Conservation (phyloP, 2,888 invertebrate genomes). For the Habrosyne pyritoides region DNA sequence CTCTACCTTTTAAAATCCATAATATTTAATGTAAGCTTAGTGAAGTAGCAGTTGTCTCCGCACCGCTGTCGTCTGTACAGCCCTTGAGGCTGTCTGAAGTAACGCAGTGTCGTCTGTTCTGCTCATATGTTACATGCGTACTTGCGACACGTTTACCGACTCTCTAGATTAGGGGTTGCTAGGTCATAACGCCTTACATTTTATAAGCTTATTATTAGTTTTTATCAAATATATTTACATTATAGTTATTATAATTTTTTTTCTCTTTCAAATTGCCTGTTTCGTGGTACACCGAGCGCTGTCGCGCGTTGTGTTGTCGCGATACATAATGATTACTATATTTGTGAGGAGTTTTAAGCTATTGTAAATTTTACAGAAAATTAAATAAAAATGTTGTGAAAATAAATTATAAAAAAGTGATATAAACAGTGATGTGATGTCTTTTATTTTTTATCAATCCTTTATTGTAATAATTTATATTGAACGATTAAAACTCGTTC, state of each 20-base stretch:
- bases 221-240: conserved; percentile 70
- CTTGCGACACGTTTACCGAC: conserved; percentile 57
- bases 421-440: conserved; percentile 71
- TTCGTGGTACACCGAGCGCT: conserved; percentile 52
- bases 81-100: conserved; percentile 24
- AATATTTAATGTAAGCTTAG: too few species aligned
- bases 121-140: conserved; percentile 79
- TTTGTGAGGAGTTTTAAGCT: conserved; percentile 83
- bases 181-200: conserved; percentile 68
- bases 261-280: conserved; percentile 76
- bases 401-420: conserved; percentile 83
- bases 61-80: conserved; percentile 31
- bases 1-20: too few species aligned
- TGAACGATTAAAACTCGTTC: neutral
- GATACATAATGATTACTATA: conserved; percentile 69
- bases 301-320: conserved; percentile 59
- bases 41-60: conserved; percentile 12
- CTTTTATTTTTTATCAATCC: conserved; percentile 53
- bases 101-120: conserved; percentile 51
- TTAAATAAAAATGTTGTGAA: conserved; percentile 82
- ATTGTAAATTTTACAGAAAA: conserved; percentile 84
- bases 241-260: conserved; percentile 56
- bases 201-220: conserved; percentile 72
- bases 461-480: conserved; percentile 9
- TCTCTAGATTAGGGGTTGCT: conserved; percentile 72